A percentile compares a stretch with the other conserved stretches of the same genome.
These are phyloP conservation scores for Potorous gilbertii DNA, from an alignment of 2,797 vertebrate species.

Conservation along the genomic window DNA sequence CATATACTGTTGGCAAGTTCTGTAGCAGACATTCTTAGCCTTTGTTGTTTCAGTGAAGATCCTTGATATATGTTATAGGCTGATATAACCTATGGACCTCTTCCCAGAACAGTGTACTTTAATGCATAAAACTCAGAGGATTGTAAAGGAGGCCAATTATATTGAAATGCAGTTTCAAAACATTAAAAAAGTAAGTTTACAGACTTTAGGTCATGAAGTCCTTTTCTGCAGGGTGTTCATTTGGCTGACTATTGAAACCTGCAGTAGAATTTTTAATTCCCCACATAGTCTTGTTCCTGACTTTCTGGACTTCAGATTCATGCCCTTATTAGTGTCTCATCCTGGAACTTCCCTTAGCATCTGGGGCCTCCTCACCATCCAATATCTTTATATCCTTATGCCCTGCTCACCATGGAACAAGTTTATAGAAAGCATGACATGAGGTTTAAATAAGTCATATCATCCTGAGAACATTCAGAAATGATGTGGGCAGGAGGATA, in stretches of 20 bases:
- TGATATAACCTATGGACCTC: not conserved
- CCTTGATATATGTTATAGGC: not conserved
- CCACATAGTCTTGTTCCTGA: not conserved
- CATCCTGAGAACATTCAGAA: too few relatives aligned
- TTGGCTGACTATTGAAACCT: not conserved
- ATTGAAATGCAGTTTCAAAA: not conserved
- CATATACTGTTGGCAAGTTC: not conserved
- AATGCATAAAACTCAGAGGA: not conserved
- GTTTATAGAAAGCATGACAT: too few relatives aligned
- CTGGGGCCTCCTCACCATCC: too few relatives aligned
- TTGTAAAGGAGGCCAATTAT: not conserved
- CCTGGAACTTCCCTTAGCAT: too few relatives aligned
- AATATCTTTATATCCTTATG: too few relatives aligned
- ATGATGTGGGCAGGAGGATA: too few relatives aligned
- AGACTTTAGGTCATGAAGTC: not conserved
- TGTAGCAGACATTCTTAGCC: not conserved
- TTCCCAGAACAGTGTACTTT: not conserved
- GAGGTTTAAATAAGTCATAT: too few relatives aligned
- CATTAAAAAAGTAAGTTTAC: not conserved
- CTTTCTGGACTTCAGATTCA: not conserved
- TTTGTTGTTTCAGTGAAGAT: not conserved
- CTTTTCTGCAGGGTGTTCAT: not conserved
- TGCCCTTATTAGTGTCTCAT: not conserved
- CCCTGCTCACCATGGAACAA: too few relatives aligned
- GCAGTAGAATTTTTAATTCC: not conserved